These are phyloP conservation scores for Thaumatotibia leucotreta DNA, from an alignment of 1,140 invertebrate species.

Conservation along the genomic window DNA sequence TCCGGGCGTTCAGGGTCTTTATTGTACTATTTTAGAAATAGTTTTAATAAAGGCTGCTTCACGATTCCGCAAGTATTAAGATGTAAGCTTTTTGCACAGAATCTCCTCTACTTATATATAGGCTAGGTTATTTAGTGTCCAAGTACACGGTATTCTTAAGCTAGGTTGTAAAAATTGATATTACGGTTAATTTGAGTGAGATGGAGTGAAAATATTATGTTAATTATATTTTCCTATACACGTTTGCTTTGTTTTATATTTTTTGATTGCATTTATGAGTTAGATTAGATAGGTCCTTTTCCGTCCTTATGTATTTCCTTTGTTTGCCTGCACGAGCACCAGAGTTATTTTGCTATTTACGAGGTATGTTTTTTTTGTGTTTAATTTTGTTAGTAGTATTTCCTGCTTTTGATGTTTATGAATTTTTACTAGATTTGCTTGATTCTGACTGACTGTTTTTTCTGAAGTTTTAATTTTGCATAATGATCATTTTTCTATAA, in stretches of 20 bases:
- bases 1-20: constrained; percentile 45
- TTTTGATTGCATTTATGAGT: constrained; percentile 34
- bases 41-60: constrained; percentile 43
- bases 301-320: constrained; percentile 48
- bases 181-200: constrained; percentile 47
- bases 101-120: constrained; percentile 22
- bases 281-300: constrained; percentile 30
- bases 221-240: constrained; percentile 37
- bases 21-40: constrained; percentile 70
- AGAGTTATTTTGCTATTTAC: constrained; percentile 38
- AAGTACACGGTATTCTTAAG: constrained; percentile 58
- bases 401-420: constrained; percentile 10
- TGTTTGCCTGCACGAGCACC: constrained; percentile 56
- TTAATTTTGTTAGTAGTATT: constrained; percentile 29
- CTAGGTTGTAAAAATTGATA: constrained; percentile 59
- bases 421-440: constrained; percentile 25
- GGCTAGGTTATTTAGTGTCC: constrained; percentile 38
- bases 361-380: constrained; percentile 61
- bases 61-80: constrained; percentile 17
- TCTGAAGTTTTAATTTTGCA: constrained; percentile 1
- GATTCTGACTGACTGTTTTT: constrained; percentile 14
- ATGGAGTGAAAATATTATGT: constrained; percentile 44
- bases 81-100: constrained; percentile 18
- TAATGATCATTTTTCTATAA: too few species aligned
- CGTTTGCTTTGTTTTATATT: constrained; percentile 50